Percentiles rank a stretch among this genome's conserved stretches.
Evolutionary conservation across 2,113 vertebrate species (phyloP).

Genomic region (Spheniscus mendiculus): DNA sequence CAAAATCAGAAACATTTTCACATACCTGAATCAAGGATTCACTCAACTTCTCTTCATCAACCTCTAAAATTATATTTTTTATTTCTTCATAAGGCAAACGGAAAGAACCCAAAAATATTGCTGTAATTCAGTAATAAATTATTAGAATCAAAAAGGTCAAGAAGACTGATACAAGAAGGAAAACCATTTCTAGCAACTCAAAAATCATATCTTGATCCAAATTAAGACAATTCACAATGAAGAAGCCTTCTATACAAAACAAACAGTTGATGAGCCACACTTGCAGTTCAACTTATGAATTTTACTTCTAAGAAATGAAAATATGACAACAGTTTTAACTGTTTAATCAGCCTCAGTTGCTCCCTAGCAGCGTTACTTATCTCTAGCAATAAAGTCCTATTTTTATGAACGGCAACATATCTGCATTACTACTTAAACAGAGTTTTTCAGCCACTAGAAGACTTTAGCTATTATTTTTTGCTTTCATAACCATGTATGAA

Average conservation of each 20-base stretch:
- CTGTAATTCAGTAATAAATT: slow-evolving; percentile 77
- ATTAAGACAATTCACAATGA: neutral
- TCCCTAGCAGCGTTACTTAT: neutral
- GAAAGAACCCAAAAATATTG: slow-evolving; percentile 97
- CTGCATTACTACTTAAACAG: neutral
- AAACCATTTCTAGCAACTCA: neutral
- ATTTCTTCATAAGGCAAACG: slow-evolving; percentile 98
- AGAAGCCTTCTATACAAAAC: neutral
- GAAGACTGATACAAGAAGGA: neutral
- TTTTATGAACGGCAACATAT: neutral
- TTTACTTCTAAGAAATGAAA: neutral
- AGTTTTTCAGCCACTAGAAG: neutral
- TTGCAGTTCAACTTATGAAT: accelerated
- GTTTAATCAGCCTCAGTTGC: neutral
- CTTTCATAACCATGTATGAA: neutral
- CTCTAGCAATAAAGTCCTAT: neutral
- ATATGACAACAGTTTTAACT: neutral
- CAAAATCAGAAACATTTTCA: neutral
- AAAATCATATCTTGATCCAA: neutral
- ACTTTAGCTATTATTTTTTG: neutral
- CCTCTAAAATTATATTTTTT: slow-evolving; percentile 90
- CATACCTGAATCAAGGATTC: slow-evolving; percentile 96
- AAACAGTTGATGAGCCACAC: neutral
- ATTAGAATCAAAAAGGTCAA: neutral
- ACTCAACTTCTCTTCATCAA: slow-evolving; percentile 91